Percentiles rank a stretch among this genome's conserved stretches.
Conservation (phyloP, 2,797 vertebrate species). For the Triplophysa bombifrons region DNA sequence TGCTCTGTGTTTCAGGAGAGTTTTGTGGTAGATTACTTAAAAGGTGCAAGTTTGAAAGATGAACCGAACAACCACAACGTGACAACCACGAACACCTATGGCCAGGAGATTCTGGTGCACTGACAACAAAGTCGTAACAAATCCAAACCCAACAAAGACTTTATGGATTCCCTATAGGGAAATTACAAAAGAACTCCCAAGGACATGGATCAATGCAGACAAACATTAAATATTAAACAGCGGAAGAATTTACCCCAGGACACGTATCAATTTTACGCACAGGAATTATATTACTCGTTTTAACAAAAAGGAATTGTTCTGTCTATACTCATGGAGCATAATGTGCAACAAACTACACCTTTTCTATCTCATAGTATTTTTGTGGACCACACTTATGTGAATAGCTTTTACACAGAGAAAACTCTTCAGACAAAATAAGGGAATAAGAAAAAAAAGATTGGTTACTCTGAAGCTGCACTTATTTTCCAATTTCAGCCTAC, state of each 20-base stretch:
- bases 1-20: conserved; percentile 68
- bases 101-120: conserved; percentile 72
- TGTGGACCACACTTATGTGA: conserved; percentile 62
- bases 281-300: conserved; percentile 62
- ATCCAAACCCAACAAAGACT: conserved; percentile 54
- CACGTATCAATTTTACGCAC: conserved; percentile 52
- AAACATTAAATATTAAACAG: conserved; percentile 43
- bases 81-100: conserved; percentile 68
- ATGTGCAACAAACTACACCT: conserved; percentile 55
- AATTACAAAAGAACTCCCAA: conserved; percentile 58
- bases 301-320: conserved; percentile 47
- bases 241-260: conserved; percentile 45
- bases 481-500: conserved; percentile 70
- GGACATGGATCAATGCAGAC: conserved; percentile 44
- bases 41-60: conserved; percentile 70
- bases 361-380: conserved; percentile 63
- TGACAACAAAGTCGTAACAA: conserved; percentile 66
- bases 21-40: conserved; percentile 71
- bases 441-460: conserved; percentile 48
- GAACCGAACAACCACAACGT: conserved; percentile 67
- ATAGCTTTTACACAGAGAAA: conserved; percentile 67
- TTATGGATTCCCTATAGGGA: conserved; percentile 56
- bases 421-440: conserved; percentile 66
- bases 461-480: conserved; percentile 81
- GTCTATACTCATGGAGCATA: conserved; percentile 42